Evolutionary conservation across 1,140 invertebrate species (phyloP), one percentile per base, ranked within the genome.

Genomic region (Solenopsis invicta): DNA sequence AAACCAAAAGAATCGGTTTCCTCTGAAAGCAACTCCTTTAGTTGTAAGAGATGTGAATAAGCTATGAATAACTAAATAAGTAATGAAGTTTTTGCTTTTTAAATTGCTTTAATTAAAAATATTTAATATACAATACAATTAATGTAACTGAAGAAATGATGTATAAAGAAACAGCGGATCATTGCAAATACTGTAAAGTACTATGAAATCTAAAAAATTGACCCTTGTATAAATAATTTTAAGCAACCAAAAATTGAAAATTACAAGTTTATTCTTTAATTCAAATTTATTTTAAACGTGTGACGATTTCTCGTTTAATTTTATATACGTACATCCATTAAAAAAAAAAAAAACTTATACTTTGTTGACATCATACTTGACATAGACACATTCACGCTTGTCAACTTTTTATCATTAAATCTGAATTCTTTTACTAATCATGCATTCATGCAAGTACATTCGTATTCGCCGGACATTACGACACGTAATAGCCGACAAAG

Each of bases 11-110:
- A 21, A 56, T 56, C 4, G 12, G 0, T 76, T 61, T 67, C 74
- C 76, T 69, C 89, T 91, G 86, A 90, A 88, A 77, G 9, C 12
- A 84, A 88, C 71, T 82, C 37, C 48, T 87, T 88, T 69, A 62
- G 6, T 37, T 48, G 9, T 29, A 66, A 8, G 8, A 77, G 10
- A 18, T 45, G 18, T 48, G 41, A 4, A 41, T 41, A 41, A 41
- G 29, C 18, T 45, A 18, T 76, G 4, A 45, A 61, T 62, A 62
- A 76, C 45, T 18, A 45, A 4, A 62, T 77, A 24, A 62, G 56
- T 74, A 62, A 41, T 61, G 37, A 54, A 0, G 8, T 77, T 18
- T 18, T 9, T 56, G 18, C 8, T 59, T 34, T 62, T 29, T 29
- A 29, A 77, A 62, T n/a, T 45, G 0, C 8, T 56, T 45, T 10